Conservation (phyloP, 2,797 vertebrate species). For the Arremon brunneinucha region DNA sequence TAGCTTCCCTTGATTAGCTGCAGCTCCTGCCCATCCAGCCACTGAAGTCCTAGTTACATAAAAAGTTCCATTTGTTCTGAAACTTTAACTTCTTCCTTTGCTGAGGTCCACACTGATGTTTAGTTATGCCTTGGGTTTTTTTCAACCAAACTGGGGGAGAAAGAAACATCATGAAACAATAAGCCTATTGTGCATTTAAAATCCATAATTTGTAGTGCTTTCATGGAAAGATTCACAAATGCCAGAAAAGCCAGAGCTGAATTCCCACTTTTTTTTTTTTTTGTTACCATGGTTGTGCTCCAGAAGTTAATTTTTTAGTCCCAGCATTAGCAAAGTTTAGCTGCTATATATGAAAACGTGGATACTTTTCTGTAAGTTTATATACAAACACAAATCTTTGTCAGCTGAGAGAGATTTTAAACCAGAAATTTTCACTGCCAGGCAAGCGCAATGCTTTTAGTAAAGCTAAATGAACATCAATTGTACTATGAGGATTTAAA, state of each 20-base stretch:
- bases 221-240: background rate
- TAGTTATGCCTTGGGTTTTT: slow-evolving; percentile 1
- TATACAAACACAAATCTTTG: background rate
- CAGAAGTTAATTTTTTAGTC: background rate
- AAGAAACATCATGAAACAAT: background rate
- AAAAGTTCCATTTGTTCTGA: background rate
- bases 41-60: background rate
- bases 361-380: background rate
- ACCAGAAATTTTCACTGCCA: background rate
- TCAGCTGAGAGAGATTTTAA: background rate
- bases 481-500: background rate
- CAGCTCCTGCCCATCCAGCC: background rate
- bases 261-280: background rate
- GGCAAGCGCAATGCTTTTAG: background rate
- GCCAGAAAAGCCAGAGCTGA: background rate
- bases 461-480: background rate
- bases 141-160: background rate
- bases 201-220: background rate
- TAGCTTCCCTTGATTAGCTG: background rate
- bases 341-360: background rate
- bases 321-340: background rate
- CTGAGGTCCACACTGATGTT: background rate
- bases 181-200: background rate
- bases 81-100: background rate
- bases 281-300: background rate